Evolutionary conservation across 2,888 invertebrate genomes (phyloP), one percentile per base, ranked within the genome.

Genomic region (Abscondita cerata): DNA sequence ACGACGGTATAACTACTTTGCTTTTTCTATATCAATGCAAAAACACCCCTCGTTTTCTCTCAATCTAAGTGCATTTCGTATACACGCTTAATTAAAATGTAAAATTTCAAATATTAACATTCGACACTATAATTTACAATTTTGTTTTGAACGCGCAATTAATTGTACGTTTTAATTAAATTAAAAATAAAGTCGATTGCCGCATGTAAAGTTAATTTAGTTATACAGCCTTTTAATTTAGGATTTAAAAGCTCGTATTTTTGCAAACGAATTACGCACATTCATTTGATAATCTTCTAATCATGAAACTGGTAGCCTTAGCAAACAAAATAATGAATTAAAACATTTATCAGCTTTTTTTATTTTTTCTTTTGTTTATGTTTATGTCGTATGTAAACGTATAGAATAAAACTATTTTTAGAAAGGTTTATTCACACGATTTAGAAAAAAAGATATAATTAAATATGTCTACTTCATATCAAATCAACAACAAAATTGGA

Each of bases 81-180:
- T 44, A 41, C 62, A 64, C 60, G 52, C 61, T 62, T 68, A 68
- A 68, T 68, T 68, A 68, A 68, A 67, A 64, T 67, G 65, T 62
- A 65, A 65, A 64, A 66, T 64, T 62, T 64, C 64, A 64, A 68
- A 68, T 36, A 9, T 36, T 36, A 36, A 36, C 25, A 4, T 25
- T 25, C 11, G 36, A 36, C 36, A 36, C 12, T 11, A 36, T 36
- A 36, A 36, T 5, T 36, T 36, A 36, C 36, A 36, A 36, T 36
- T 36, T 36, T 36, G 36, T 36, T 36, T 36, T 36, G n/a, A 11
- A 36, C 11, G 44, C n/a, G 16, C 19, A 44, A 44, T 44, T 44
- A 44, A 18, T 6, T 44, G 44, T 18, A 18, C 19, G 18, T 6
- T 40, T 6, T 6, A 40, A 8, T 12, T 40, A 12, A 6, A 25